Evolutionary conservation across 2,888 invertebrate genomes (phyloP).

Genomic region (Parnassius smintheus): DNA sequence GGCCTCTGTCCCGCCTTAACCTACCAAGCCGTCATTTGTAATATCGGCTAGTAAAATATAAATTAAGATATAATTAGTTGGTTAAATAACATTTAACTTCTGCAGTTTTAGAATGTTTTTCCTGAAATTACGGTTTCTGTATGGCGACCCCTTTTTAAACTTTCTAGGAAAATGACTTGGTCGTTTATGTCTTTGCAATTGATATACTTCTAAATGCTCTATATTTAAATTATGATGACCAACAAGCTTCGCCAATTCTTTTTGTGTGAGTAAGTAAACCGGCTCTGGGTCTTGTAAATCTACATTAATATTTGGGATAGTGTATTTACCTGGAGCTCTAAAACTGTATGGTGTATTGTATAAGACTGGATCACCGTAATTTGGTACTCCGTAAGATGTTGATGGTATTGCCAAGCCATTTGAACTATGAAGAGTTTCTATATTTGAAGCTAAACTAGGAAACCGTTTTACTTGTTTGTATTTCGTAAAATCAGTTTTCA

Average conservation of each 20-base stretch:
- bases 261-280: conserved; percentile 64
- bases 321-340: conserved; percentile 31
- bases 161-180: conserved; percentile 44
- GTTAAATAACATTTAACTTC: conserved; percentile 48
- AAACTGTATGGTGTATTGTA: conserved; percentile 39
- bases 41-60: too few species aligned
- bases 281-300: conserved; percentile 49
- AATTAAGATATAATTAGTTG: background rate
- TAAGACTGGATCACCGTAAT: conserved; percentile 29
- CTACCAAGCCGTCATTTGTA: too few species aligned
- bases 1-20: too few species aligned
- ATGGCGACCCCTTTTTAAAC: conserved; percentile 46
- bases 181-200: conserved; percentile 46
- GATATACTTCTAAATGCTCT: conserved; percentile 62
- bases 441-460: conserved; percentile 22
- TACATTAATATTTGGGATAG: conserved; percentile 26
- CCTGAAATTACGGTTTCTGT: conserved; percentile 44
- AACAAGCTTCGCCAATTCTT: conserved; percentile 60
- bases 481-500: conserved; percentile 41
- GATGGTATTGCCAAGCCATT: conserved; percentile 9
- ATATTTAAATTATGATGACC: conserved; percentile 66
- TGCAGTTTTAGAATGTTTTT: conserved; percentile 44
- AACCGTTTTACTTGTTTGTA: conserved; percentile 37
- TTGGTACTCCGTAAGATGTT: conserved; percentile 24
- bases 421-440: conserved; percentile 14